Evolutionary conservation across 2,888 invertebrate genomes (phyloP).

Genomic region (Pimpla rufipes): DNA sequence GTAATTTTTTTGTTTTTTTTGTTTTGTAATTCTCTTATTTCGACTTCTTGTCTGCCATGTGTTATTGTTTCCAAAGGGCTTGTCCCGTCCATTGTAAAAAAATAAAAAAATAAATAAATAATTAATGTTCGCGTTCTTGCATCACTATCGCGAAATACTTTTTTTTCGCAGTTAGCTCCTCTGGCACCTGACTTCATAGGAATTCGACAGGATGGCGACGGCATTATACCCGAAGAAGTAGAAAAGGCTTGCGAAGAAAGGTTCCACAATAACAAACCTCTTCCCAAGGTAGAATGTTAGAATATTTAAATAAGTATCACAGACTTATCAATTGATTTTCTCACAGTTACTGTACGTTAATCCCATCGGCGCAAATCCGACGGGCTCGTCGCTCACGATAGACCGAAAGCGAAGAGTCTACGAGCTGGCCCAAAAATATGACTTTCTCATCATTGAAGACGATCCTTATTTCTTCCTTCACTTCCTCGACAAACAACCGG

Average conservation of each 20-base stretch:
- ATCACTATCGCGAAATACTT: too few relatives aligned
- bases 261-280: constrained; percentile 79
- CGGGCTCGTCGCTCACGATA: constrained; percentile 89
- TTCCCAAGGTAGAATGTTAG: constrained; percentile 84
- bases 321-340: not conserved
- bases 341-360: constrained; percentile 89
- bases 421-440: constrained; percentile 90
- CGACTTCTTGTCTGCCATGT: too few relatives aligned
- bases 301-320: not conserved
- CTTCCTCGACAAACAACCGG: constrained; percentile 88
- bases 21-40: too few relatives aligned
- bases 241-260: constrained; percentile 87
- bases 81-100: too few relatives aligned
- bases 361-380: constrained; percentile 92
- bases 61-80: too few relatives aligned
- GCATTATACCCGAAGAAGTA: constrained; percentile 89
- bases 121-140: too few relatives aligned
- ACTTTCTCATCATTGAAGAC: constrained; percentile 92
- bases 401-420: constrained; percentile 90
- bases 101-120: too few relatives aligned
- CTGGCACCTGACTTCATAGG: constrained; percentile 88
- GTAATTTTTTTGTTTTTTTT: too few relatives aligned
- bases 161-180: constrained; percentile 88
- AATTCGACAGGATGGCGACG: constrained; percentile 90
- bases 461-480: constrained; percentile 93